Evolutionary conservation across 2,888 invertebrate species (phyloP).

Genomic region (Timema podura): DNA sequence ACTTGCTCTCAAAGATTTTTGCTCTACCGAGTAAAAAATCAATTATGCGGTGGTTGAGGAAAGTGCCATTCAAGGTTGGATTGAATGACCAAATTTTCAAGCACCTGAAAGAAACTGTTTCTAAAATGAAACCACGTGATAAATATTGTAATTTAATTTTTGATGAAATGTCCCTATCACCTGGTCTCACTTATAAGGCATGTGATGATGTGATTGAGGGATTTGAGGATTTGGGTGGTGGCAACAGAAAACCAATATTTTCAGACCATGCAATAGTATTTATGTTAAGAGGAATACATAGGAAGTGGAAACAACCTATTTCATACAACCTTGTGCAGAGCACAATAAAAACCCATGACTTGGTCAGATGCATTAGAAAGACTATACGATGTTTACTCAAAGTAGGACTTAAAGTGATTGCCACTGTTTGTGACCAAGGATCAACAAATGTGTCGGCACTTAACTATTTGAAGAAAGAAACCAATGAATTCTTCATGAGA

Average conservation of each 20-base stretch:
- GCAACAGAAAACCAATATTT: not conserved
- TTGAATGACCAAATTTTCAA: not conserved
- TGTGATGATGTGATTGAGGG: not conserved
- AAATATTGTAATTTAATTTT: not conserved
- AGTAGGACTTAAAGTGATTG: not conserved
- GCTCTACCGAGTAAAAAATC: not conserved
- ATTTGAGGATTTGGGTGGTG: not conserved
- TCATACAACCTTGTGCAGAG: not conserved
- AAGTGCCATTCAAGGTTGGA: not conserved
- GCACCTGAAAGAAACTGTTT: constrained; percentile 1
- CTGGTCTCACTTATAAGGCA: not conserved
- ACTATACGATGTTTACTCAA: not conserved
- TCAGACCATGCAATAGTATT: not conserved
- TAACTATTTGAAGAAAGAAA: constrained; percentile 1
- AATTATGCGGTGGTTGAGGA: not conserved
- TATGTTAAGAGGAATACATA: not conserved
- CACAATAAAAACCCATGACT: not conserved
- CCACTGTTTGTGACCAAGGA: constrained; percentile 3
- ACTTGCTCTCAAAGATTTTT: not conserved
- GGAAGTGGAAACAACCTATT: constrained; percentile 5
- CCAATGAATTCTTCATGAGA: not conserved
- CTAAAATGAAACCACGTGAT: not conserved
- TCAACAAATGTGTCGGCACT: not conserved
- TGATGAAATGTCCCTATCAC: not conserved
- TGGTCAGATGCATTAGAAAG: not conserved